Evolutionary conservation across 2,888 invertebrate species (phyloP), one percentile per base, ranked within the genome.

Genomic region (Erebia ligea): DNA sequence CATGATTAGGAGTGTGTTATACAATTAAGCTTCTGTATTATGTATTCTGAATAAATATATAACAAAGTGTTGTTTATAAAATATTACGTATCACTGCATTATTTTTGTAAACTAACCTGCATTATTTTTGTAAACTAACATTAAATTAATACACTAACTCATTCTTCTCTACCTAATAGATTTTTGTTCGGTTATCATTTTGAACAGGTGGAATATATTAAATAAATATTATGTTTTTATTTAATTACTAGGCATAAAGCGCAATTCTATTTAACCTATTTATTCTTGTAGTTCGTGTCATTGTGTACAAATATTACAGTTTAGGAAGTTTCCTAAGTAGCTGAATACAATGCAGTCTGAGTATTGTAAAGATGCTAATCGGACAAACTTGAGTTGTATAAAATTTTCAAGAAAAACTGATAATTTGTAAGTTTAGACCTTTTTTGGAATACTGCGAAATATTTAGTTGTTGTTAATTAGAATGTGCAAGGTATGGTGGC

Each of bases 251-350:
- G 80, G 82, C 82, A 85, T 85, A 76, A 80, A 82, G 82, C 84
- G 86, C 86, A 78, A 84, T 78, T 83, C 71, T 79, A 84, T 85
- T 82, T 77, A 76, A 81, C 77, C 77, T 78, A 80, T 81, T 76
- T 76, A 78, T 81, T 82, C 79, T 77, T 79, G 81, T 85, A 81
- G 78, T 81, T 82, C 76, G 82, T 86, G 83, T 87, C 79, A 76
- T 86, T 85, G 82, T 75, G 78, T 87, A 86, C 61, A 68, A 54
- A 56, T 67, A 80, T 66, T 50, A 80, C 82, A 82, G 81, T 81
- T 80, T 82, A 85, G 83, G 82, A 84, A 83, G 82, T 83, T 78
- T 82, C 84, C 80, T 84, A 84, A 82, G 77, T 79, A 77, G 84
- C 83, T 80, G 79, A 80, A 82, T 85, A 84, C 84, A 82, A 80